These are phyloP conservation scores for Pollenia griseotomentosa DNA, from an alignment of 2,888 invertebrate species.

Conservation along the genomic window DNA sequence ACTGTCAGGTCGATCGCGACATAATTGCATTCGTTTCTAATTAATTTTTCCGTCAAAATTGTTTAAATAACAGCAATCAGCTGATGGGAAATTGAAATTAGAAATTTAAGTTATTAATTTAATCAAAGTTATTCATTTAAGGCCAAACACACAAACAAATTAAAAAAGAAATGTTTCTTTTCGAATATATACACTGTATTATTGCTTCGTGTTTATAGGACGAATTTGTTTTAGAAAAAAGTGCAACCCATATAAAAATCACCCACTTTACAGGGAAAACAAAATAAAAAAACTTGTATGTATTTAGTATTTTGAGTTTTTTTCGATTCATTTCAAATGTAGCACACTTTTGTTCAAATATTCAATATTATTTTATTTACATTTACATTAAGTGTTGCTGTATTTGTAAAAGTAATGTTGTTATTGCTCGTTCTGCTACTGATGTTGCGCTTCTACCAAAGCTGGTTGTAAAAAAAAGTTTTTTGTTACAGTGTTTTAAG, in stretches of 20 bases:
- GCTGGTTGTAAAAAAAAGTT: conserved; percentile 18
- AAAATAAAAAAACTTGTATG: background rate
- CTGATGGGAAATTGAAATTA: too few species aligned
- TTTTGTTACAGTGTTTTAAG: conserved; percentile 25
- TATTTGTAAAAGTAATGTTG: background rate
- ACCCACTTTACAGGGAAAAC: conserved; percentile 29
- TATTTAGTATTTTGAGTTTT: conserved; percentile 6
- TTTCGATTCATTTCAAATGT: conserved; percentile 61
- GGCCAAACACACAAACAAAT: too few species aligned
- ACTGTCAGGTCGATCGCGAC: too few species aligned
- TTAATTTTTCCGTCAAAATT: too few species aligned
- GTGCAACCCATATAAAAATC: conserved; percentile 15
- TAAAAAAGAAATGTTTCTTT: conserved; percentile 18
- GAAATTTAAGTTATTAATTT: too few species aligned
- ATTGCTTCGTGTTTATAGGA: background rate
- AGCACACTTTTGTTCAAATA: conserved; percentile 72
- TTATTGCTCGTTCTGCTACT: conserved; percentile 12
- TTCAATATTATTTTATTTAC: conserved; percentile 65
- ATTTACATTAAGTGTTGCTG: conserved; percentile 52
- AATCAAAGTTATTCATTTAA: too few species aligned
- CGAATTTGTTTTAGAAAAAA: conserved; percentile 11
- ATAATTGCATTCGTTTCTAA: too few species aligned
- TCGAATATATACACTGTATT: background rate
- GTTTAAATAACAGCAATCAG: too few species aligned
- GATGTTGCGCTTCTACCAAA: conserved; percentile 54